Base-by-base conservation (phyloP, 2,113 vertebrate genomes). In the Mungos mungo region DNA sequence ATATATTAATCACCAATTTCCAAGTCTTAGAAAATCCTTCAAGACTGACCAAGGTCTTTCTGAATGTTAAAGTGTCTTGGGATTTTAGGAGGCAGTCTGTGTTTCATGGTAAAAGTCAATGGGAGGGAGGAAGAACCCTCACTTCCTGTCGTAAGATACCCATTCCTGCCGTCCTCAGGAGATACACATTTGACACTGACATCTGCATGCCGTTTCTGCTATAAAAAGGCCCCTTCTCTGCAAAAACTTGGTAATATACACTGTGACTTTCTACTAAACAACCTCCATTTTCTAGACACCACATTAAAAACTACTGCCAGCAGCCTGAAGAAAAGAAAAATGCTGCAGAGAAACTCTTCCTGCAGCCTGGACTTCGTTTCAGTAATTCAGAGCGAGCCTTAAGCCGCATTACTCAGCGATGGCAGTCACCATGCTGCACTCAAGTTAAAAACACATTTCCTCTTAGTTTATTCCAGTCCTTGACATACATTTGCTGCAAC, bases 401-500 rank as follows among this genome's bases (percentile, higher is more conserved):
- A 21, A 25, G 96, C 4, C 3, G 0, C 41, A 97, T 82, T 50
- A 7, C 74, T 88, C 2, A 33, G 76, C 4, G 89, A 88, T n/a
- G 71, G 92, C 47, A 95, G 92, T 76, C 80, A 71, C 41, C 93
- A 83, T 4, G 54, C 72, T 63, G 60, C 35, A 74, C 81, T 88
- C 23, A 95, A 93, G 91, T 94, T 96, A 93, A 96, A 98, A 97
- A 97, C 93, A 93, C 88, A 97, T 94, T 97, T 96, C 81, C 85
- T 96, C 96, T 85, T 47, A 76, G 54, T 90, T 97, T 87, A 85
- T 93, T 97, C 87, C 72, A 96, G 63, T 96, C 93, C 83, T 80
- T 91, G 87, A 93, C 54, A 95, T 66, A 88, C 47, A 81, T 87
- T 96, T 8, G 7, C 80, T 83, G 63, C 41, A 93, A 84, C 9